Conservation (phyloP, 2,888 invertebrate species). For the Lasioglossum vierecki region DNA sequence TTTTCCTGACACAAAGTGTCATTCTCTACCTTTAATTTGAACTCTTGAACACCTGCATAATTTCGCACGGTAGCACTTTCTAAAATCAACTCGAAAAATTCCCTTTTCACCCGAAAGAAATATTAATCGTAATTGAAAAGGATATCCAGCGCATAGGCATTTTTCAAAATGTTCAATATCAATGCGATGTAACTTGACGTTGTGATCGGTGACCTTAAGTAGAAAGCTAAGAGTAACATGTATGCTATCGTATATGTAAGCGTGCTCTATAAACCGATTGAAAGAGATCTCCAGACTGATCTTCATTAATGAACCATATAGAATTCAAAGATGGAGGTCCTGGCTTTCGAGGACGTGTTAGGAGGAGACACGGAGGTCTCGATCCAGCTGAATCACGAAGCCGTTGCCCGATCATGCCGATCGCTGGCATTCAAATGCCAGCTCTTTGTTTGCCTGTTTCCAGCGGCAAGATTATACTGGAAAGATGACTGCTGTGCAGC, state of each 20-base stretch:
- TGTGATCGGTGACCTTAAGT: not conserved
- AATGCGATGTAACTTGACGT: not conserved
- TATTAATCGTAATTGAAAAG: no score
- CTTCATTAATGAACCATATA: conserved; percentile 23
- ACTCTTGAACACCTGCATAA: no score
- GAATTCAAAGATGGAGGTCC: conserved; percentile 23
- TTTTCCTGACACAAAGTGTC: no score
- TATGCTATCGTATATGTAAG: not conserved
- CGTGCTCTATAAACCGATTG: not conserved
- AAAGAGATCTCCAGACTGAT: not conserved
- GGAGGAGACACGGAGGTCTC: conserved; percentile 24
- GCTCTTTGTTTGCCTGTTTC: conserved; percentile 73
- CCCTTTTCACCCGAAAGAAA: no score
- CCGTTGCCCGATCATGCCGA: conserved; percentile 54
- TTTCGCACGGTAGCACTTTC: no score
- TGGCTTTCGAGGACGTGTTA: conserved; percentile 20
- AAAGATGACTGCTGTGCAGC: conserved; percentile 44
- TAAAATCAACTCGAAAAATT: no score
- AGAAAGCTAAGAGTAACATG: not conserved
- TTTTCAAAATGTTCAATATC: not conserved
- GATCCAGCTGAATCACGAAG: conserved; percentile 65
- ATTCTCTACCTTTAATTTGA: no score
- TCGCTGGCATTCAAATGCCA: conserved; percentile 79
- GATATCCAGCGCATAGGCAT: no score
- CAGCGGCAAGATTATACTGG: conserved; percentile 59